Conservation (phyloP, 1,140 invertebrate genomes). For the Linepithema humile region DNA sequence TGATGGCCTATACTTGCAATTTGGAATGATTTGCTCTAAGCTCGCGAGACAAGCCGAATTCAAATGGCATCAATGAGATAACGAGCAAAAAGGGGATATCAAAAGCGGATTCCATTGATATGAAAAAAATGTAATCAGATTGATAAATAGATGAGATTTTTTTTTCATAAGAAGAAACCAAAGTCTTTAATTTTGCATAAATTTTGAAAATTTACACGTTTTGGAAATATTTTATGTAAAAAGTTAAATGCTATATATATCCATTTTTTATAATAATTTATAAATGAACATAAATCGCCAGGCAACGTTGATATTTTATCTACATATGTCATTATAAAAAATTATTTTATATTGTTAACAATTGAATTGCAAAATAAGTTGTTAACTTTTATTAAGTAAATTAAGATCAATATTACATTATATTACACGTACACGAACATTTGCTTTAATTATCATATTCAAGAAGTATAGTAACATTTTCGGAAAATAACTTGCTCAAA, state of each 20-base stretch:
- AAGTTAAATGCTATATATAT: background rate
- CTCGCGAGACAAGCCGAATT: background rate
- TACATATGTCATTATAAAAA: background rate
- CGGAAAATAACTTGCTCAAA: no score
- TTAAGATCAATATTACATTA: no score
- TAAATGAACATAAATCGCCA: background rate
- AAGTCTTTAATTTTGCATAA: conserved; percentile 18
- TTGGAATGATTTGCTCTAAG: conserved; percentile 51
- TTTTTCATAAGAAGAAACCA: background rate
- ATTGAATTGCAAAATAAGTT: background rate
- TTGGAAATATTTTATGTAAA: background rate
- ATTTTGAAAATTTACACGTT: background rate
- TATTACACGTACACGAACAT: background rate
- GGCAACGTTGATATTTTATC: background rate
- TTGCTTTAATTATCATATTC: background rate
- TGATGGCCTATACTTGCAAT: conserved; percentile 47
- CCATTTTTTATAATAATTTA: background rate
- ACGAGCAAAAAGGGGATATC: conserved; percentile 39
- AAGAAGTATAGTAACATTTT: no score
- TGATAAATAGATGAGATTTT: conserved; percentile 17
- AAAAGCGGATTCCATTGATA: conserved; percentile 33
- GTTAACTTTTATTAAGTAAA: background rate
- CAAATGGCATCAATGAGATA: conserved; percentile 2
- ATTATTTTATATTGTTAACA: background rate
- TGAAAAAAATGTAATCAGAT: background rate